These are phyloP conservation scores for Eupithecia subfuscata DNA, from an alignment of 2,888 invertebrate species.

Conservation along the genomic window DNA sequence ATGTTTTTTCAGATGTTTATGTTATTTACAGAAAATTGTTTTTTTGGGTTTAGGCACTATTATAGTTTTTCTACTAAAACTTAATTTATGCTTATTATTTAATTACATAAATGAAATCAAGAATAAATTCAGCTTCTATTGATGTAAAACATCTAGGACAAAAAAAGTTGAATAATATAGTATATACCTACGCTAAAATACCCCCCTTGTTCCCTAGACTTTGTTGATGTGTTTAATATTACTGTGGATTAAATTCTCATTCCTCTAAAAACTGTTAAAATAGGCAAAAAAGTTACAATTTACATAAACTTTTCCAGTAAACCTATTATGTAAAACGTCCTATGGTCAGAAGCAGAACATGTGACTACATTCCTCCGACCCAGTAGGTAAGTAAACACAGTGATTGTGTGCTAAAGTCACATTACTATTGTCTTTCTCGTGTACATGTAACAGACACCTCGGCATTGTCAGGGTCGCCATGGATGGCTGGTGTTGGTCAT, in stretches of 20 bases:
- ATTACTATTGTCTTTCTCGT: constrained; percentile 3
- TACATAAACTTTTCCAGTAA: neutral
- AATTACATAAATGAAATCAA: no score
- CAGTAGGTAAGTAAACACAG: constrained; percentile 6
- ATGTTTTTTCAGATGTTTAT: no score
- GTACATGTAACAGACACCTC: neutral
- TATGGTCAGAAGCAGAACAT: neutral
- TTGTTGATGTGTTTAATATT: no score
- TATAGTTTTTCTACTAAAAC: no score
- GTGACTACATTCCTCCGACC: neutral
- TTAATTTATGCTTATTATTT: no score
- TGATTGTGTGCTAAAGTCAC: neutral
- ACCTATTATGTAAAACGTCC: neutral
- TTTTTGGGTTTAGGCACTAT: no score
- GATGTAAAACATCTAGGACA: no score
- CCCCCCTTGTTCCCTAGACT: no score
- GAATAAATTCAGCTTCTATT: no score
- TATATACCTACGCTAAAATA: no score
- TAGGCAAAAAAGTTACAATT: neutral
- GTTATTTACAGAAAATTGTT: no score
- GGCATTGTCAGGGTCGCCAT: constrained; percentile 15
- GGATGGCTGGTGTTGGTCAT: neutral
- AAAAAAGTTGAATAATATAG: no score
- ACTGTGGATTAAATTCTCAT: neutral
- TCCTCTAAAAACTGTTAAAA: neutral